These are phyloP conservation scores for Oryzias curvinotus DNA, from an alignment of 2,113 vertebrate genomes.

Conservation along the genomic window DNA sequence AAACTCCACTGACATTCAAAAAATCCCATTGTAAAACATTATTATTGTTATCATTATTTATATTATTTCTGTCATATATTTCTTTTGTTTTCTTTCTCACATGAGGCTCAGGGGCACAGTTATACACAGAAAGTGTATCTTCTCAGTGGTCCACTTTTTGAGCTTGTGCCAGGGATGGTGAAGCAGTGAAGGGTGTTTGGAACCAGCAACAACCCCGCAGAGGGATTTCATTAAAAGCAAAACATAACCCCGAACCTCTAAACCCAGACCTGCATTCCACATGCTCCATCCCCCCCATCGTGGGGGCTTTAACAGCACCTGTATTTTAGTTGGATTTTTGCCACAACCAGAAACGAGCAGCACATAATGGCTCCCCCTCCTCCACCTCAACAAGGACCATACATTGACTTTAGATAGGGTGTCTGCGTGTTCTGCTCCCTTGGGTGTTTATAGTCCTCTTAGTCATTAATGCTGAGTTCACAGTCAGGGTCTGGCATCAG, in stretches of 20 bases:
- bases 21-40: too few species aligned
- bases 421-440: slow-evolving; percentile 59
- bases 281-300: slow-evolving; percentile 47
- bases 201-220: slow-evolving; percentile 22
- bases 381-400: slow-evolving; percentile 25
- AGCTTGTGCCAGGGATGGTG: slow-evolving; percentile 28
- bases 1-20: too few species aligned
- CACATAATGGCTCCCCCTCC: slow-evolving; percentile 21
- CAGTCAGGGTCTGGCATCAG: slow-evolving; percentile 39
- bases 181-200: background rate
- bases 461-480: slow-evolving; percentile 54
- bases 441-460: slow-evolving; percentile 63
- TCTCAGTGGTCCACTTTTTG: slow-evolving; percentile 23
- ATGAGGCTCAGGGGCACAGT: too few species aligned
- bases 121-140: too few species aligned
- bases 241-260: slow-evolving; percentile 69
- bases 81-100: too few species aligned
- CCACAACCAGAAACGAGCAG: slow-evolving; percentile 46
- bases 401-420: slow-evolving; percentile 46
- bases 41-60: too few species aligned
- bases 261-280: slow-evolving; percentile 61
- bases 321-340: slow-evolving; percentile 65
- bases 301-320: slow-evolving; percentile 52
- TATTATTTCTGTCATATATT: too few species aligned
- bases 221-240: slow-evolving; percentile 72